A percentile compares a stretch with the other conserved stretches of the same genome.
phyloP scores from a whole-genome alignment of 2,113 vertebrate species.

The Bos taurus region ARS-UCD2.0 NC_037337.1:11864001-11864500 shows the following conservation, averaged over 20 bases:
- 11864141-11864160: neutral
- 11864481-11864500: neutral
- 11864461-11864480: neutral
- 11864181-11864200: neutral
- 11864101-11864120: neutral
- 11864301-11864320: neutral
- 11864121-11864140: neutral
- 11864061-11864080: neutral
- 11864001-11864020: slow-evolving; percentile 5
- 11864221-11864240: neutral
- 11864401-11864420: neutral
- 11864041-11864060: neutral
- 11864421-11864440: neutral
- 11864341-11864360: neutral
- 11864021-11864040: neutral
- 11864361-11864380: neutral
- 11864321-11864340: neutral
- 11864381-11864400: neutral
- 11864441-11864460: neutral
- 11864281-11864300: neutral
- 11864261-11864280: neutral
- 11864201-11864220: neutral
- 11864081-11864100: neutral
- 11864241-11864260: neutral
- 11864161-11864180: neutral